Evolutionary conservation across 2,888 invertebrate genomes (phyloP), one percentile per base, ranked within the genome.

Genomic region (Dolichopus griseipennis): DNA sequence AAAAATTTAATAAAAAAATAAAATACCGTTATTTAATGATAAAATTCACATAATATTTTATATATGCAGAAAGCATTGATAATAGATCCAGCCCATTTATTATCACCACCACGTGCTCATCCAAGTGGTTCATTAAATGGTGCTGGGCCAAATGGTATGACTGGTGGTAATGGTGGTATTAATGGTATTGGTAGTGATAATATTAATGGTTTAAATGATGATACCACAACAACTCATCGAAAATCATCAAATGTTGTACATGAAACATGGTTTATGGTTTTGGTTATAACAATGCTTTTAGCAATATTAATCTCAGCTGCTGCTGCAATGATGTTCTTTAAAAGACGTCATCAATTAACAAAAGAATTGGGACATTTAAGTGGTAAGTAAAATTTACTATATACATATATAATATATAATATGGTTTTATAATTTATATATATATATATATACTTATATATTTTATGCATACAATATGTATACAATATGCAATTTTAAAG

Each of bases 321-420:
- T 66, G 78, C 77, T 21, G 78, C 77, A 21, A 78, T 79, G 79
- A 72, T 81, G 61, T 79, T 80, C 75, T 81, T 81, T 65, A 79
- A 78, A 72, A 74, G 81, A 18, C 78, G 81, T 27, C 81, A 82
- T 75, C 80, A 82, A 71, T 75, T 81, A 73, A 81, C 81, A 71
- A 82, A 82, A 68, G 81, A 89, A 74, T 77, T 89, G 69, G 89
- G 89, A 0, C 88, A 89, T 74, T 81, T 89, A 33, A 88, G 84
- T 76, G 89, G 83, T 83, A 74, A 77, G 76, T 67, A 69, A n/a
- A n/a, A n/a, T 68, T 64, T 52, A 52, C 18, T 12, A n/a, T 52
- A 52, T 52, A 18, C n/a, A 18, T 52, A 52, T 18, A 52, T 37
- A 37, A 37, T 37, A 27, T 27, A 37, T 37, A 10, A 37, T 37